phyloP scores from a whole-genome alignment of 2,888 invertebrate species.

The Sceliomorpha sp. region DNA sequence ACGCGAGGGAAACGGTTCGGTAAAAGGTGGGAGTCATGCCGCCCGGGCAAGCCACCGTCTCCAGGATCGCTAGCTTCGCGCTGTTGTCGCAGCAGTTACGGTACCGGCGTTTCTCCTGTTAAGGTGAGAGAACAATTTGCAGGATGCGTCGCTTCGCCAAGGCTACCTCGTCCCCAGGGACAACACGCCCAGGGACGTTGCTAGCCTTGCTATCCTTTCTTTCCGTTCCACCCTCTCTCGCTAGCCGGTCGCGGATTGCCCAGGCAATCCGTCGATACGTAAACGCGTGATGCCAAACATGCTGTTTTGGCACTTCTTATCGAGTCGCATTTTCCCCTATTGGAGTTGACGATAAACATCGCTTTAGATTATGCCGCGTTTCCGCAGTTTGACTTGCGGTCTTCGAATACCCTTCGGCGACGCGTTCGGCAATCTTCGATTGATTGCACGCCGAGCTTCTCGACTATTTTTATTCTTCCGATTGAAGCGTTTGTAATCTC shows the following conservation, averaged over 20 bases:
- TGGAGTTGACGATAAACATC: too few species aligned
- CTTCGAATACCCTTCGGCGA: too few species aligned
- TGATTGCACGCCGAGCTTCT: too few species aligned
- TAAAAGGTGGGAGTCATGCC: constrained; percentile 78
- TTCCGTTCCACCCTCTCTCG: constrained; percentile 20
- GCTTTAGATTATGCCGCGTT: too few species aligned
- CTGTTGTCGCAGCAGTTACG: constrained; percentile 48
- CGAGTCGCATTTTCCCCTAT: background rate
- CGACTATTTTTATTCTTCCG: too few species aligned
- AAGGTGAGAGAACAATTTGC: constrained; percentile 33
- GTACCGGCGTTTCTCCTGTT: constrained; percentile 61
- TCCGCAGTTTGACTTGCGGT: too few species aligned
- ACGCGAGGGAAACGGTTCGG: too few species aligned
- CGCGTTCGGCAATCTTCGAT: too few species aligned
- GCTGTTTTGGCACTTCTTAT: constrained; percentile 20
- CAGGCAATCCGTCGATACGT: constrained; percentile 39
- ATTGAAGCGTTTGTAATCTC: too few species aligned
- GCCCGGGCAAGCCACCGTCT: constrained; percentile 75
- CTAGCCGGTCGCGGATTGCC: constrained; percentile 24
- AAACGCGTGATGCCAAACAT: constrained; percentile 22
- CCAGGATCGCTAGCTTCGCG: constrained; percentile 59
- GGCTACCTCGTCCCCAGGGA: constrained; percentile 22
- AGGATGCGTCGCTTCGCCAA: background rate
- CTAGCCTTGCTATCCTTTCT: constrained; percentile 13
- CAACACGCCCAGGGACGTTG: constrained; percentile 55